Base-by-base conservation (phyloP, 1,140 invertebrate species). In the Kradibia gibbosae region DNA sequence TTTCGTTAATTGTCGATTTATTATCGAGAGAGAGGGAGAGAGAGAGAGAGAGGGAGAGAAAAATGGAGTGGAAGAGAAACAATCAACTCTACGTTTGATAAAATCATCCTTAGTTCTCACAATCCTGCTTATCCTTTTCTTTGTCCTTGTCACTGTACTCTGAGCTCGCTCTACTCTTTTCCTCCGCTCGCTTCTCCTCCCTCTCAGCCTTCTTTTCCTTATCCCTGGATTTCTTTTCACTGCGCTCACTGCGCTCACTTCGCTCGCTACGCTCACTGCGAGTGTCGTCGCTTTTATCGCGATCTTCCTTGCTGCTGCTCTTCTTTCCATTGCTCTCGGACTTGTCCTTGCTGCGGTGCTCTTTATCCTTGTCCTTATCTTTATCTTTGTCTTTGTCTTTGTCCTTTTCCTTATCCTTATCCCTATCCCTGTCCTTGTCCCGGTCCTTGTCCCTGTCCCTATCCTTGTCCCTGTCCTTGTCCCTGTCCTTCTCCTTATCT, bases 281-380 rank as follows among this genome's bases (percentile, higher is more conserved):
- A 67, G 87, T 88, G 71, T 92, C 85, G 77, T 84, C 88, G 88
- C 83, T 89, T 86, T 60, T 91, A 90, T 84, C 89, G 86, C 28
- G 90, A 89, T 65, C 90, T 90, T 85, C 81, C 76, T 87, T 80
- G 76, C 74, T 86, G 0, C 82, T 84, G 11, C 90, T 89, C 42
- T 88, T 91, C 72, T 90, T 92, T 4, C 90, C 89, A 45, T 89
- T 91, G 55, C 85, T 88, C 42, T 92, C 91, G n/a, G 88, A 90
- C 81, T 92, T 92, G 57, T 91, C 90, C 42, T 92, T 91, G 25
- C 88, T 89, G 10, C 86, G 84, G 22, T 82, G 55, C 15, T 87
- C 87, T 50, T 86, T 86, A 4, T 62, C 57, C 57, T 17, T 62
- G 22, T 57, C 55, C n/a, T 25, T 57, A 22, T 57, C 55, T n/a